Base-by-base conservation (phyloP, 2,888 invertebrate genomes). In the Spicauda simplicius region DNA sequence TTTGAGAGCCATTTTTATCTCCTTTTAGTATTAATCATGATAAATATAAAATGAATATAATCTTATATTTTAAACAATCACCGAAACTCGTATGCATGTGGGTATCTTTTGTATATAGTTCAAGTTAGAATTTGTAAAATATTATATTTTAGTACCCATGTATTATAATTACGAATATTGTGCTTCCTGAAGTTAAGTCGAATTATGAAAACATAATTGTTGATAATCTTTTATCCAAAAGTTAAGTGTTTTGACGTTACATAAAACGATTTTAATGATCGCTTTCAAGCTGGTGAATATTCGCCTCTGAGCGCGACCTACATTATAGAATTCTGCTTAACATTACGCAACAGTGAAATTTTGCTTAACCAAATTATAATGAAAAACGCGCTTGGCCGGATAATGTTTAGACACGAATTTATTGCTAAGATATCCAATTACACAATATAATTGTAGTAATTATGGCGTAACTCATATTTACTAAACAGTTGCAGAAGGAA, bases 301-400 rank as follows among this genome's bases (percentile, higher is more conserved):
- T 60, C 66, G 59, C 48, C 45, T 54, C 53, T 18, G 52, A 53
- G 41, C 20, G 59, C 67, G 72, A 70, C 72, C 72, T 63, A 69
- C 69, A 70, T 71, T 69, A 66, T 68, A 25, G 54, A 69, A 71
- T 70, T 72, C 69, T 72, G 69, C 60, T 70, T 58, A 66, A 66
- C 50, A 55, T 71, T 70, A 68, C 55, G 69, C 60, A 72, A 72
- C 37, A 41, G 71, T 59, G 66, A 66, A 66, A 66, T 66, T 66
- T 33, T 60, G 60, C 48, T 66, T 66, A 60, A 66, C 66, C 55
- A 66, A 66, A 61, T 66, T 60, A 66, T 66, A 66, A 66, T 60
- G 59, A 60, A 41, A 45, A 33, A 50, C 66, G 19, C 50, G 65
- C 54, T 14, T 14, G 41, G 30, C 19, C 37, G 20, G 41, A 12